A percentile compares a stretch with the other conserved stretches of the same genome.
phyloP scores from a whole-genome alignment of 2,888 invertebrate species.

The Linyphia triangularis region DNA sequence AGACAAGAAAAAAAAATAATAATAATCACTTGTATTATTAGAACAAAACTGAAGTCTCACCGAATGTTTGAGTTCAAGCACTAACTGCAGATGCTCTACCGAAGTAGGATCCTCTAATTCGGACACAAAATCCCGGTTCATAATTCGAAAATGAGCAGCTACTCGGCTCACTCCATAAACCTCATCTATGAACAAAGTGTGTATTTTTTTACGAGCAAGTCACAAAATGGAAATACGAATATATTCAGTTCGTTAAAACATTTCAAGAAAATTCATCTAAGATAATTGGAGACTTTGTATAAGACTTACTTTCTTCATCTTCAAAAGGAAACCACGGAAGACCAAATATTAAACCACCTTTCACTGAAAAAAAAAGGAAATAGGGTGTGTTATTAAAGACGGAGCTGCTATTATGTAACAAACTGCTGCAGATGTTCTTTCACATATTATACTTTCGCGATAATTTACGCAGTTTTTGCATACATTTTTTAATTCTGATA shows the following conservation, averaged over 20 bases:
- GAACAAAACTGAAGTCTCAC: conserved; percentile 23
- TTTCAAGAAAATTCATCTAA: no score
- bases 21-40: no score
- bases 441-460: background rate
- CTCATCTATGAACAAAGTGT: background rate
- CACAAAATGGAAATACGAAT: background rate
- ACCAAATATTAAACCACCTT: conserved; percentile 58
- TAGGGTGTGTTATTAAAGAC: no score
- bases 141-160: conserved; percentile 66
- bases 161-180: conserved; percentile 33
- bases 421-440: no score
- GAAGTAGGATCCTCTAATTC: conserved; percentile 47
- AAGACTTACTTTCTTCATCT: conserved; percentile 49
- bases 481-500: background rate
- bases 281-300: background rate
- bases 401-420: no score
- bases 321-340: conserved; percentile 64
- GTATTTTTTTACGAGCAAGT: background rate
- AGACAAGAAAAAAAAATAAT: no score
- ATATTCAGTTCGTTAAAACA: no score
- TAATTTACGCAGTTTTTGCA: background rate
- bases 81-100: conserved; percentile 13
- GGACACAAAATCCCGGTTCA: conserved; percentile 57
- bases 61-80: conserved; percentile 59
- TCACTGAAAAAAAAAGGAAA: conserved; percentile 44